Evolutionary conservation across 2,113 vertebrate species (phyloP).

Genomic region (Pitta sordida): DNA sequence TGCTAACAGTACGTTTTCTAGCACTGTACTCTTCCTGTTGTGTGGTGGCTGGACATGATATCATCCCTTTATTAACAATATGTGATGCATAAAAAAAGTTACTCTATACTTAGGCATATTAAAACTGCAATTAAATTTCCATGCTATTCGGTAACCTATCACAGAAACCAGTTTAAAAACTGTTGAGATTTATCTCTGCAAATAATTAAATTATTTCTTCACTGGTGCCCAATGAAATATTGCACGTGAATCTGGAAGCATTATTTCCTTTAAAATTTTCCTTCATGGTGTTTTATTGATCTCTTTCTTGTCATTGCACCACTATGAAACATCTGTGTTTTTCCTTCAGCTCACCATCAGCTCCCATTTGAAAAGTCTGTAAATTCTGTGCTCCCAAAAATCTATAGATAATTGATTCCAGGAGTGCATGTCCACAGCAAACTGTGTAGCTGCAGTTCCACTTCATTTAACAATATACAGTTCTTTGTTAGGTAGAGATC

Average conservation of each 20-base stretch:
- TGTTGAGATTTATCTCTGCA: background rate
- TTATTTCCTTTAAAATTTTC: conserved; percentile 59
- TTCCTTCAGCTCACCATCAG: conserved; percentile 49
- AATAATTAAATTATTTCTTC: conserved; percentile 45
- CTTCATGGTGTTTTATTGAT: conserved; percentile 51
- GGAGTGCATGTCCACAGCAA: conserved; percentile 51
- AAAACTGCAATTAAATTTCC: background rate
- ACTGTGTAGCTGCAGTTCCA: conserved; percentile 56
- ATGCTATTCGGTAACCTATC: background rate
- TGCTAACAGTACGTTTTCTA: background rate
- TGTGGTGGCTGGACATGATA: background rate
- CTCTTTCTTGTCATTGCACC: conserved; percentile 58
- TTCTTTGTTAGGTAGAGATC: conserved; percentile 67
- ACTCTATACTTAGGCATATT: background rate
- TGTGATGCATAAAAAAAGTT: background rate
- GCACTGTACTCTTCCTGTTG: background rate
- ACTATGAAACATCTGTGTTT: conserved; percentile 64
- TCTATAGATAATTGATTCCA: conserved; percentile 69
- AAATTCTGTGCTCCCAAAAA: conserved; percentile 62
- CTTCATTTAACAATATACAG: conserved; percentile 62
- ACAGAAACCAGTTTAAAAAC: background rate
- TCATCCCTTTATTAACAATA: background rate
- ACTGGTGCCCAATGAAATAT: conserved; percentile 13
- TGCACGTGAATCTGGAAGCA: conserved; percentile 51
- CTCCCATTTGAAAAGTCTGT: conserved; percentile 61